Base-by-base conservation (phyloP, 2,888 invertebrate genomes). In the Plebejus anna region DNA sequence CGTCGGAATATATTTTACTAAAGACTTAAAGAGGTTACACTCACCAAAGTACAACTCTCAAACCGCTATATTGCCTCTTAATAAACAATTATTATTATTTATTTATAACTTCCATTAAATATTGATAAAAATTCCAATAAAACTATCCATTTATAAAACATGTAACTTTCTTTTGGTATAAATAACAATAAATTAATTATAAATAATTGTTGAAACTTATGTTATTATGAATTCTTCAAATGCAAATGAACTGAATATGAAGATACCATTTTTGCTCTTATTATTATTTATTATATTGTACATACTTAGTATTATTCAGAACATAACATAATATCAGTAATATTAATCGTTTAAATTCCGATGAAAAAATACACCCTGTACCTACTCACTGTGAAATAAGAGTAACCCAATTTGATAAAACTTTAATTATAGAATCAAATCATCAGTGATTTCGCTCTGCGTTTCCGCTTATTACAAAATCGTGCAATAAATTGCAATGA, bases 361-460 rank as follows among this genome's bases (percentile, higher is more conserved):
- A 59, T 70, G 32, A 38, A 36, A 61, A 61, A 22, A 59, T 22
- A 5, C 57, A 59, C 6, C 57, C n/a, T 51, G 57, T 57, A 55
- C 55, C 11, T 42, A 51, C 55, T 16, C 4, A 55, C 55, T 4
- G 55, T 55, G 1, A 55, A 55, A 55, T 16, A 16, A n/a, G n/a
- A 38, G n/a, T 28, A 32, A 51, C 28, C 11, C 7, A 51, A 55
- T 7, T 55, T 51, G 42, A 76, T 78, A 78, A 77, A 81, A 79
- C 81, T 81, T 81, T 80, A 78, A 82, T 80, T 80, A 78, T 81
- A 81, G 81, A 82, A 82, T 73, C 78, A 79, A 81, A 81, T 80
- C 79, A 77, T 79, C 81, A 82, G 80, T 81, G 81, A 81, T 81
- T 79, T 75, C 76, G 78, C 70, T 78, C 78, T 79, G 81, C 81